Evolutionary conservation across 1,140 invertebrate species (phyloP), one percentile per base, ranked within the genome.

Genomic region (Eupristina koningsbergeri): DNA sequence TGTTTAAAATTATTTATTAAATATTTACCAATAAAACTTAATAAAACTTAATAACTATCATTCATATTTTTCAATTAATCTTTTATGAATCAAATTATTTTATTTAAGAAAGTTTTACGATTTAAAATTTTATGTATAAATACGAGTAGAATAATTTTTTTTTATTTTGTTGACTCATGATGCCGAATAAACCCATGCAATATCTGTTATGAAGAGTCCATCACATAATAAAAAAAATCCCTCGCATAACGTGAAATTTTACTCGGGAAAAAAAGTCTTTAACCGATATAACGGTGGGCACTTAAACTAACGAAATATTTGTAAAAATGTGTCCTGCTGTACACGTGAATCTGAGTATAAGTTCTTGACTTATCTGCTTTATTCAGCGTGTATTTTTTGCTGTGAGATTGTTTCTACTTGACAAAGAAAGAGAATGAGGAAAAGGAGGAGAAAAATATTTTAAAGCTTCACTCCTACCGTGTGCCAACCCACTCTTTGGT

Each of bases 251-350:
- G 29, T 19, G 3, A 7, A 2, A 11, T 67, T 67, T 67, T 36
- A 67, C 34, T 36, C 36, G 69, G 7, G 53, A 26, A 19, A 11
- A 53, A 67, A 47, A 26, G 41, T 29, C 63, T 80, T 80, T 80
- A 80, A 80, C 63, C 45, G 47, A 69, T 17, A 69, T 80, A 47
- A 36, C 13, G 63, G 19, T 26, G 31, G 19, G 63, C 63, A 50
- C 63, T 47, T n/a, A 80, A 69, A 64, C n/a, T 78, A 78, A 78
- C 76, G 58, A 64, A 78, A 78, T 78, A 78, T 63, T 78, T 34
- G 76, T 26, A 5, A 13, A 45, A 64, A 11, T 13, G 34, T 6
- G 58, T 67, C 64, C 34, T 34, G 17, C 22, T 29, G 9, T 8
- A 39, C 31, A 15, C 2, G 1, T 17, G 73, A 53, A 29, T 53